Evolutionary conservation across 92 coral and sea anemone genomes (phyloP).

Genomic region (Heliopora coerulea): DNA sequence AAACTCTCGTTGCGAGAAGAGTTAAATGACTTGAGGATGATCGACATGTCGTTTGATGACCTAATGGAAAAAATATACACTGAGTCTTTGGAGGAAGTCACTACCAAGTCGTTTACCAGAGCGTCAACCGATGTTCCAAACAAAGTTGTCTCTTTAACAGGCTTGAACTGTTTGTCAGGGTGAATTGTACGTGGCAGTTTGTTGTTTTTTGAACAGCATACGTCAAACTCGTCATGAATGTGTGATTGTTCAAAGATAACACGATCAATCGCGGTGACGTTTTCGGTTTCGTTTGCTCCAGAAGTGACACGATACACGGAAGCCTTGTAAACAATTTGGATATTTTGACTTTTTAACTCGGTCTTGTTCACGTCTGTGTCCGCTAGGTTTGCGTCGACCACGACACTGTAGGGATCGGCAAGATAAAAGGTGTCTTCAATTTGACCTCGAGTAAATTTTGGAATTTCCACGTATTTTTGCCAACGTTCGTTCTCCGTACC

Average conservation of each 20-base stretch:
- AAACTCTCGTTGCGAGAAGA: conserved; percentile 22
- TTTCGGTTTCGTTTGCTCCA: conserved; percentile 65
- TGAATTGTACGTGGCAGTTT: conserved; percentile 42
- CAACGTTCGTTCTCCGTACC: conserved; percentile 75
- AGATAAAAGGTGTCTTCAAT: conserved; percentile 66
- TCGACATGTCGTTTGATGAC: conserved; percentile 40
- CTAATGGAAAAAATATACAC: conserved; percentile 62
- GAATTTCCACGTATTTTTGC: conserved; percentile 67
- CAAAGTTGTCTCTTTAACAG: conserved; percentile 53
- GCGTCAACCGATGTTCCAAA: conserved; percentile 73
- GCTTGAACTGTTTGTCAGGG: conserved; percentile 77
- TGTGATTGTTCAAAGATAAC: conserved; percentile 28
- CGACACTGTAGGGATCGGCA: conserved; percentile 57
- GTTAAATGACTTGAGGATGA: conserved; percentile 37
- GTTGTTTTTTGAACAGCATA: conserved; percentile 59
- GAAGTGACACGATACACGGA: conserved; percentile 74
- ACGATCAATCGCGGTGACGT: not conserved
- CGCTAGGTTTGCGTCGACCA: conserved; percentile 39
- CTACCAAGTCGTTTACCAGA: conserved; percentile 57
- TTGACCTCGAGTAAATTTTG: conserved; percentile 53
- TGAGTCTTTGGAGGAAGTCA: conserved; percentile 57
- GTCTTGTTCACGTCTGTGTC: conserved; percentile 39
- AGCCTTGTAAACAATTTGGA: conserved; percentile 69
- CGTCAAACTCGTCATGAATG: conserved; percentile 25
- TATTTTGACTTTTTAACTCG: conserved; percentile 54